Evolutionary conservation across 1,140 invertebrate genomes (phyloP).

Genomic region (Aphis craccivora): DNA sequence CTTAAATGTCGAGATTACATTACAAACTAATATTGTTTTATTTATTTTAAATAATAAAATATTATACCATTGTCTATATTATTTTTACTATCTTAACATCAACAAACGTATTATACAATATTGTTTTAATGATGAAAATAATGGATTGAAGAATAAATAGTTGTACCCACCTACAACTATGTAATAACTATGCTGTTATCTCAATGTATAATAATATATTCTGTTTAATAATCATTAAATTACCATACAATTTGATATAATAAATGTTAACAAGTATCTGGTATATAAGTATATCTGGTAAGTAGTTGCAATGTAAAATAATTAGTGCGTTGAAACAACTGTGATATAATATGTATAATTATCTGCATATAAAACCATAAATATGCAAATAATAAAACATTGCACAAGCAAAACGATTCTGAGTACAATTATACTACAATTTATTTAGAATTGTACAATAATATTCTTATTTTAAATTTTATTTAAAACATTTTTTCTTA

Average conservation of each 20-base stretch:
- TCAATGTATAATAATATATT: not conserved
- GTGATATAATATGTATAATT: not conserved
- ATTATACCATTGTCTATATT: too few species aligned
- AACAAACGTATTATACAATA: not conserved
- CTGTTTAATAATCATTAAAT: not conserved
- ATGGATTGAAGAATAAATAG: not conserved
- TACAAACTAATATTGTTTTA: too few species aligned
- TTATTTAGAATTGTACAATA: not conserved
- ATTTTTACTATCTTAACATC: not conserved
- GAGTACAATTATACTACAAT: not conserved
- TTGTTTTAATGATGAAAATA: not conserved
- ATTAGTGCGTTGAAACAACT: not conserved
- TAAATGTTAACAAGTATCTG: not conserved
- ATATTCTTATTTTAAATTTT: not conserved
- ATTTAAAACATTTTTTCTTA: not conserved
- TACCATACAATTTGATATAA: not conserved
- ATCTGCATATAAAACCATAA: not conserved
- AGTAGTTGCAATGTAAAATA: not conserved
- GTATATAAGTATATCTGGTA: not conserved
- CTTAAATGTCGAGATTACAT: too few species aligned
- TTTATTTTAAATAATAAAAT: too few species aligned
- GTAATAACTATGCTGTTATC: too few species aligned
- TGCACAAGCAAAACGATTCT: not conserved
- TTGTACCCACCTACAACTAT: not conserved
- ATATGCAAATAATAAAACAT: not conserved